Base-by-base conservation (phyloP, 1,140 invertebrate genomes). In the Cydia splendana region DNA sequence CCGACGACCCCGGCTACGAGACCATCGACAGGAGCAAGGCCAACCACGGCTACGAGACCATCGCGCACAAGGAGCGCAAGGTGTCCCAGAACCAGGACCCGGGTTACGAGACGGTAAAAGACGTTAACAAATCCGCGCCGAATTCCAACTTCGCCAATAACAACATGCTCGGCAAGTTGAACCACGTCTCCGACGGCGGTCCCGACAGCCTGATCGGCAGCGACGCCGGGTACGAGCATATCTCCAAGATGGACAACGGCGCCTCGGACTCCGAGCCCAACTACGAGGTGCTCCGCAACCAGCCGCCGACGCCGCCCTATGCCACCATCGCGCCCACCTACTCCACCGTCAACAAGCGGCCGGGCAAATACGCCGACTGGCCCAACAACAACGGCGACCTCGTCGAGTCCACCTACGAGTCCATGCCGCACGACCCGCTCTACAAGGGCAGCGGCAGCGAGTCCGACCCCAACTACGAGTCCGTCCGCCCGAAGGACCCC, bases 381-480 rank as follows among this genome's bases (percentile, higher is more conserved):
- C 83, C 86, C 0, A 93, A 91, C 65, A 93, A 92, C 65, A 93
- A 94, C 74, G 91, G 93, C 7, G 88, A 91, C 75, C 79, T 85
- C 24, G 81, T 79, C 4, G 93, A 94, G 81, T 91, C 93, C 78
- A 95, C 93, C 93, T 97, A 97, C 80, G 96, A 96, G 84, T 96
- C 96, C 4, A 95, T 97, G 93, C 94, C 95, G 0, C 95, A 95
- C 79, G 94, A 94, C 75, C 94, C 94, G 0, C 88, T 95, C 2
- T 95, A 95, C 80, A 94, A 71, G 34, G 67, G 94, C 4, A 95
- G 95, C 1, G 95, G 95, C 5, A 97, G 96, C 80, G 96, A 97
- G 85, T 95, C 94, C 0, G 95, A 96, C 85, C 95, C 95, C 1
- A 96, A 96, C 82, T 96, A 96, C 78, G 95, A 96, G 82, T 96